Evolutionary conservation across 2,113 vertebrate species (phyloP).

Genomic region (Vicugna pacos): DNA sequence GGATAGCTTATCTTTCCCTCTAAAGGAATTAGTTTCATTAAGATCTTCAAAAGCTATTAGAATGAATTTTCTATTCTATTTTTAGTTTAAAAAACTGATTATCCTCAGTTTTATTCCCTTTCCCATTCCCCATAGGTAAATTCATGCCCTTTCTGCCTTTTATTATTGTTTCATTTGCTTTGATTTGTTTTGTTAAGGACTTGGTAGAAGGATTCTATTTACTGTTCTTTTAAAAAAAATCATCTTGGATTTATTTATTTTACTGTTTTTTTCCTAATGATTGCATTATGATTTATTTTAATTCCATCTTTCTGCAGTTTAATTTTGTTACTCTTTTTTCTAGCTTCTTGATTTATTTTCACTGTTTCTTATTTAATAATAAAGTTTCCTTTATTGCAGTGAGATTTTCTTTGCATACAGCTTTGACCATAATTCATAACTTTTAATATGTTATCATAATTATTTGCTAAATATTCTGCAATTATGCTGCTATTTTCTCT

Average conservation of each 20-base stretch:
- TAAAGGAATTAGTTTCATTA: neutral
- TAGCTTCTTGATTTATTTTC: constrained; percentile 18
- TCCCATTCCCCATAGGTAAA: neutral
- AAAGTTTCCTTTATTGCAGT: neutral
- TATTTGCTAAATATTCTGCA: constrained; percentile 41
- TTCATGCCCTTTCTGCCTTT: neutral
- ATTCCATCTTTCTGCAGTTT: neutral
- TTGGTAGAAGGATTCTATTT: neutral
- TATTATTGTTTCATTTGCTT: neutral
- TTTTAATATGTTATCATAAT: neutral
- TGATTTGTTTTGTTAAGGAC: neutral
- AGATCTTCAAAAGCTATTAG: constrained; percentile 11
- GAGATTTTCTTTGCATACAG: neutral
- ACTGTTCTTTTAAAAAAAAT: neutral
- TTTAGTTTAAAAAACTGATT: neutral
- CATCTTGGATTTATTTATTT: neutral
- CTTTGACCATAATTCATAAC: neutral
- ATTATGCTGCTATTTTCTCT: neutral
- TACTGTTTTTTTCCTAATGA: neutral
- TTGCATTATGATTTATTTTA: constrained; percentile 38
- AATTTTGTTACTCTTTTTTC: constrained; percentile 25
- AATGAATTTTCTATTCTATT: neutral
- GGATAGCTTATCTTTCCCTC: neutral
- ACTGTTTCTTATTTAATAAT: constrained; percentile 34
- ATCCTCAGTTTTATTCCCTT: neutral